These are phyloP conservation scores for Odontophorus gujanensis DNA, from an alignment of 2,113 vertebrate species.

Conservation along the genomic window DNA sequence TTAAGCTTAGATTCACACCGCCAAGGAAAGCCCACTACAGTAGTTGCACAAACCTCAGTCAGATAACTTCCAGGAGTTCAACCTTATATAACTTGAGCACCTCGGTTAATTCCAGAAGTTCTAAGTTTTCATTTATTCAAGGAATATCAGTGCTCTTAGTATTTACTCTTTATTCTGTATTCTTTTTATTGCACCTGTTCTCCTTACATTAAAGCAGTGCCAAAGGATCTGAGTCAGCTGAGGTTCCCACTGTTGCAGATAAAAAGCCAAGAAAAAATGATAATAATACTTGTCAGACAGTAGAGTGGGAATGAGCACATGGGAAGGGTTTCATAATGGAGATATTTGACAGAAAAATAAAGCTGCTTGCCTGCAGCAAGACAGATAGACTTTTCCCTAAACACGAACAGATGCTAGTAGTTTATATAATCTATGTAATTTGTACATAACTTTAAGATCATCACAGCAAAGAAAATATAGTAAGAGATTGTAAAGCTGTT, in stretches of 20 bases:
- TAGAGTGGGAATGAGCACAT: background rate
- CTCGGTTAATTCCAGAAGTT: background rate
- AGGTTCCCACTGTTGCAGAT: background rate
- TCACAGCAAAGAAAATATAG: background rate
- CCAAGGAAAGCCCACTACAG: background rate
- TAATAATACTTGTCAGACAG: background rate
- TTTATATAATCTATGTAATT: background rate
- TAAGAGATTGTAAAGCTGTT: background rate
- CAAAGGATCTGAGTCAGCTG: background rate
- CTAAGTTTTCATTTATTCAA: background rate
- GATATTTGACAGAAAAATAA: background rate
- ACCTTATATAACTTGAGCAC: background rate
- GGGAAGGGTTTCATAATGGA: background rate
- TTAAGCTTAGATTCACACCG: background rate
- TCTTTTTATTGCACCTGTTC: background rate
- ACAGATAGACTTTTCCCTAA: background rate
- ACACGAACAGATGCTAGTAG: background rate
- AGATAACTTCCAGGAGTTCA: background rate
- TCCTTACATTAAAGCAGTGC: background rate
- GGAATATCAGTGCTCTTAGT: background rate
- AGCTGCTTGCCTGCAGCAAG: background rate
- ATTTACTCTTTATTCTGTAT: background rate
- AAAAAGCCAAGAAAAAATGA: background rate
- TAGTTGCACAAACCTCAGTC: background rate
- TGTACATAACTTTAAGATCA: background rate